Evolutionary conservation across 2,113 vertebrate species (phyloP).

Genomic region (Aegotheles bennettii): DNA sequence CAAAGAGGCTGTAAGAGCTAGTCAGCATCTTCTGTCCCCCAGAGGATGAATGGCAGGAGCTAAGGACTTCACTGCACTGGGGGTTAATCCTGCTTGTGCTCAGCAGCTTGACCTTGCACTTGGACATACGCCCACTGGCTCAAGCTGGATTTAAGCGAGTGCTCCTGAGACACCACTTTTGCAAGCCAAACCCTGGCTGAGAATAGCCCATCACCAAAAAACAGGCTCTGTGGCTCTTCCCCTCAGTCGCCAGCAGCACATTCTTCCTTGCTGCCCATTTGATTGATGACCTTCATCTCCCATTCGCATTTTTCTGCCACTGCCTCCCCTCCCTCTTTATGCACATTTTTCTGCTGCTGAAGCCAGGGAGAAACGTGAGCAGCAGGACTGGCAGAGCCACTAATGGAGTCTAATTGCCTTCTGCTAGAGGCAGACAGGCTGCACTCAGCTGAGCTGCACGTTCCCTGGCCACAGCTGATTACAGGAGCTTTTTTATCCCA

Average conservation of each 20-base stretch:
- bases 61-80: background rate
- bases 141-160: background rate
- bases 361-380: background rate
- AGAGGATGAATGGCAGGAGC: background rate
- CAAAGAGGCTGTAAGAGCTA: background rate
- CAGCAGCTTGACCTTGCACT: background rate
- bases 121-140: rapidly evolving
- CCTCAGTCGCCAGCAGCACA: background rate
- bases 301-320: background rate
- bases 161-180: background rate
- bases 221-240: background rate
- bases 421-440: slow-evolving; percentile 14
- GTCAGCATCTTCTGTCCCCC: background rate
- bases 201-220: background rate
- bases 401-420: slow-evolving; percentile 42
- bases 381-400: background rate
- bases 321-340: background rate
- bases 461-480: background rate
- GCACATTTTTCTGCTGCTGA: background rate
- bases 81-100: background rate
- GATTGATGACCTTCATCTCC: background rate
- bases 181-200: background rate
- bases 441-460: background rate
- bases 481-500: background rate
- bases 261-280: background rate